phyloP scores from a whole-genome alignment of 2,113 vertebrate genomes.

The Mohoua ochrocephala region DNA sequence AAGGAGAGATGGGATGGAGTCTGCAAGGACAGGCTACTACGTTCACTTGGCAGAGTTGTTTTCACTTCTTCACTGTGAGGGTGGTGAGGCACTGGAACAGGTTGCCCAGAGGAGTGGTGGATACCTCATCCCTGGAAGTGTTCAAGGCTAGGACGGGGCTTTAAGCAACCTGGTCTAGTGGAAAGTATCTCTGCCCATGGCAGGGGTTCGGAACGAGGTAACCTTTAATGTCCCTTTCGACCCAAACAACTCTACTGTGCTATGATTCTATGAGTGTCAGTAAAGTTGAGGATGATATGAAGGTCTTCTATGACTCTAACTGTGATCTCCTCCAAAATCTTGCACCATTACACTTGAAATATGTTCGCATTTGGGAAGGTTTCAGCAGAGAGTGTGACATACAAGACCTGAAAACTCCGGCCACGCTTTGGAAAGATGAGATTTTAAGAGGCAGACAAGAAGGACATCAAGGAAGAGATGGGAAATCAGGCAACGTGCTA shows the following conservation, averaged over 20 bases:
- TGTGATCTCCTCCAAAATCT: neutral
- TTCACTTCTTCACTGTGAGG: neutral
- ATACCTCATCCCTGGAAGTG: neutral
- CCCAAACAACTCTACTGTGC: neutral
- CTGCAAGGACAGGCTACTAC: neutral
- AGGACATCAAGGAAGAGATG: neutral
- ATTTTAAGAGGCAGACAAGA: neutral
- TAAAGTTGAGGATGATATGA: neutral
- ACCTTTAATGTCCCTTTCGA: neutral
- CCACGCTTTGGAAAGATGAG: neutral
- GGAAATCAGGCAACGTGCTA: neutral
- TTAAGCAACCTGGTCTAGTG: neutral
- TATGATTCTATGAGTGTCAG: neutral
- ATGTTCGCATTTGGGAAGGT: neutral
- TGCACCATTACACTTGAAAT: neutral
- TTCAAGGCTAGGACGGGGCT: neutral
- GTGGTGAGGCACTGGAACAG: neutral
- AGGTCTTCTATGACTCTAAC: neutral
- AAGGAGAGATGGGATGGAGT: neutral
- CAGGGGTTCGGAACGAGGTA: neutral
- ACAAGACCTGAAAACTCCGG: neutral
- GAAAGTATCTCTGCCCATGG: neutral
- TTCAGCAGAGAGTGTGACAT: neutral
- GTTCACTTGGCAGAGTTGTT: neutral
- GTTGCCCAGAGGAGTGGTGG: neutral